phyloP scores from a whole-genome alignment of 2,113 vertebrate genomes.

The Syngnathus floridae region DNA sequence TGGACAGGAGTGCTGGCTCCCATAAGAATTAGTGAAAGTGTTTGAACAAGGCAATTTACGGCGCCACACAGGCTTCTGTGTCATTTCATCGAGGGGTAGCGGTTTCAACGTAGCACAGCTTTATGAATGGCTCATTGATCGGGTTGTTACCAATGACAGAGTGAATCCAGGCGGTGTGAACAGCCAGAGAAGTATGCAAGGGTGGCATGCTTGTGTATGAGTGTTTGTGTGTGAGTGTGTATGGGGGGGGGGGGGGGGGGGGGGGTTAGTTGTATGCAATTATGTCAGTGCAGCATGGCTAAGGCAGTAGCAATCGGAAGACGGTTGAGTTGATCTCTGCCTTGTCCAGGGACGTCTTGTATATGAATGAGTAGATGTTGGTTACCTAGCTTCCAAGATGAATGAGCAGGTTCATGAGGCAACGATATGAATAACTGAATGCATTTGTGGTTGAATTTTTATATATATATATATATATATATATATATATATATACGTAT shows the following conservation, averaged over 20 bases:
- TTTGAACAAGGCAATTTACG: constrained; percentile 50
- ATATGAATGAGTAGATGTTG: background rate
- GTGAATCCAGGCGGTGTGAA: constrained; percentile 35
- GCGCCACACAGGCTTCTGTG: constrained; percentile 28
- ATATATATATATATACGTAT: too few species aligned
- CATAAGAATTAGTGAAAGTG: constrained; percentile 30
- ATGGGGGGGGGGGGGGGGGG: background rate
- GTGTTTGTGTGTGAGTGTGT: constrained; percentile 11
- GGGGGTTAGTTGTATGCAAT: constrained; percentile 23
- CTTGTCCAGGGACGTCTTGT: background rate
- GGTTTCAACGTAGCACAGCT: constrained; percentile 26
- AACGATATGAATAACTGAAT: background rate
- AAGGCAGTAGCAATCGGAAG: background rate
- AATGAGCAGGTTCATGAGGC: background rate
- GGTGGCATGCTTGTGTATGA: constrained; percentile 34
- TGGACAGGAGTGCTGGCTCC: constrained; percentile 19
- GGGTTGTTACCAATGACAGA: constrained; percentile 32
- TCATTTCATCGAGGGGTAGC: constrained; percentile 30
- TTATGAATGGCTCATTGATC: constrained; percentile 67
- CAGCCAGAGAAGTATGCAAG: too few species aligned
- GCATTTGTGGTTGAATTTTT: too few species aligned
- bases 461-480: too few species aligned
- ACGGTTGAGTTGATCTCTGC: background rate
- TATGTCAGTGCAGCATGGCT: constrained; percentile 24
- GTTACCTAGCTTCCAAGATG: background rate